Evolutionary conservation across 2,888 invertebrate genomes (phyloP), one percentile per base, ranked within the genome.

Genomic region (Tachystola acroxantha): DNA sequence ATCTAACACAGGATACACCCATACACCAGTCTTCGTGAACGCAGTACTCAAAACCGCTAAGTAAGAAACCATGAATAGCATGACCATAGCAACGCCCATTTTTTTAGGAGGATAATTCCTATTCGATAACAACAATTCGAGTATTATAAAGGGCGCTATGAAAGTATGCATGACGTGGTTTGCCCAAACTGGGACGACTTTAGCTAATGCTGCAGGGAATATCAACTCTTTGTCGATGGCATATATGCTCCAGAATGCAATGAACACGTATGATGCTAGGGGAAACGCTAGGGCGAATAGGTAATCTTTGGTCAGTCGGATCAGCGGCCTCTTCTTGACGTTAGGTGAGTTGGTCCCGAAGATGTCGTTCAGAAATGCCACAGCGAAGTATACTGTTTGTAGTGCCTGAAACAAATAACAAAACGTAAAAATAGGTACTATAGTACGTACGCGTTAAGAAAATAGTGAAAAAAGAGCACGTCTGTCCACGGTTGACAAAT

Each of bases 121-220:
- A 50, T 90, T 92, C 0, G 93, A 89, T 0, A 91, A 80, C 14
- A 91, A 71, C 65, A 94, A 85, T 76, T 97, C 97, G 32, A 94
- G 55, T 0, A 94, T 46, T 9, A 94, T 91, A 50, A 95, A 92
- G 0, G 94, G 84, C 52, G 94, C 84, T 36, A 96, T 93, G 47
- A 92, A 90, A 1, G 96, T 95, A 71, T 97, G 97, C 90, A 95
- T 91, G 0, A 92, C 81, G 65, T 97, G 97, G 69, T 98, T 98
- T 14, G 96, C 73, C 97, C 97, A 97, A 19, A 72, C 72, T 1
- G 98, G 97, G 54, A 96, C 94, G 38, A 91, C 90, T n/a, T 88
- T 80, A 60, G 95, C 96, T 34, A 97, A 69, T 2, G 89, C 89
- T 53, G 90, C 91, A 0, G 97, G 97, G 59, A 95, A 93, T 14